phyloP scores from a whole-genome alignment of 1,140 invertebrate genomes.

The Drosophila seguyi region DNA sequence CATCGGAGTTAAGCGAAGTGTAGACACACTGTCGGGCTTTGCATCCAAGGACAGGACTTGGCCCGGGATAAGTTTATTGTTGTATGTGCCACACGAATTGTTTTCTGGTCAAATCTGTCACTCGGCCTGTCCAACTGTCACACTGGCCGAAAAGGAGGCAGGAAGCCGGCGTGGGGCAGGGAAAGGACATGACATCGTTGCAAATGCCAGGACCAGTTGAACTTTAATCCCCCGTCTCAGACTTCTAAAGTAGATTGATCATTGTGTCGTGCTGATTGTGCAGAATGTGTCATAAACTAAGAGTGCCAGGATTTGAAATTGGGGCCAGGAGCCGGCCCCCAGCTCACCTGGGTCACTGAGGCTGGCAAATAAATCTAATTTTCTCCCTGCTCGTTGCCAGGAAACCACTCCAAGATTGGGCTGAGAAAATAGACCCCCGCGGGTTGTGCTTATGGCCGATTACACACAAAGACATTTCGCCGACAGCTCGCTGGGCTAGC shows the following conservation, averaged over 20 bases:
- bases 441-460: constrained; percentile 70
- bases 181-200: constrained; percentile 36
- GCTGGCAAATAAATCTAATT: constrained; percentile 12
- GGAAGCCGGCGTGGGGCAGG: constrained; percentile 5
- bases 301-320: constrained; percentile 18
- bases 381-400: constrained; percentile 21
- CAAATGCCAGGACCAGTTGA: constrained; percentile 32
- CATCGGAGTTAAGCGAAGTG: constrained; percentile 59
- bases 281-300: constrained; percentile 37
- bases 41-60: constrained; percentile 47
- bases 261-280: constrained; percentile 39
- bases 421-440: constrained; percentile 54
- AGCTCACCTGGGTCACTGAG: constrained; percentile 11
- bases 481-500: constrained; percentile 41
- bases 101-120: constrained; percentile 78
- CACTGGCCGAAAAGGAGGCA: constrained; percentile 28
- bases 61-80: constrained; percentile 57
- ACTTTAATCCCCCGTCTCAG: constrained; percentile 17
- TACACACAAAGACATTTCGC: constrained; percentile 75
- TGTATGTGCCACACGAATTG: constrained; percentile 70
- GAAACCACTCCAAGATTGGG: constrained; percentile 52
- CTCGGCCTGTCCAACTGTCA: constrained; percentile 70
- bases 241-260: constrained; percentile 38
- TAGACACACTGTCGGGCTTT: constrained; percentile 62
- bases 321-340: constrained; percentile 3